Percentiles rank a stretch among this genome's conserved stretches.
These are phyloP conservation scores for Endotricha flammealis DNA, from an alignment of 2,888 invertebrate genomes.

Conservation along the genomic window DNA sequence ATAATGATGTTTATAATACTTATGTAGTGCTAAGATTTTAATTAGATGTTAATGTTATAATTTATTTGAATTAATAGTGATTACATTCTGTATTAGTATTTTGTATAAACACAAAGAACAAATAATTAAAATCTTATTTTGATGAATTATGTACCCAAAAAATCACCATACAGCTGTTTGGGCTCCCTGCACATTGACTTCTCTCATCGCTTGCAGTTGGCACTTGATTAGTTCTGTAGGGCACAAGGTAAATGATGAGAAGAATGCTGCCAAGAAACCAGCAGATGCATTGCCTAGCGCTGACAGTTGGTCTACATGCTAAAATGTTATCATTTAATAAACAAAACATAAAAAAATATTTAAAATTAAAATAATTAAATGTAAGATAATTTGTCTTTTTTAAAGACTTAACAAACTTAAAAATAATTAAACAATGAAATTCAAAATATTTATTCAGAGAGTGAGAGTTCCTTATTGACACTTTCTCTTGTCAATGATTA, in stretches of 20 bases:
- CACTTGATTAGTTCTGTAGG: conserved; percentile 99
- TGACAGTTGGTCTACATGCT: conserved; percentile 83
- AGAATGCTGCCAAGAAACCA: conserved; percentile 97
- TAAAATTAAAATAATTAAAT: too few relatives aligned
- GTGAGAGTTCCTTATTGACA: too few relatives aligned
- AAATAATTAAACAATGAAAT: too few relatives aligned
- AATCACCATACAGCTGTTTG: conserved; percentile 68
- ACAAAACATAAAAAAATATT: background rate
- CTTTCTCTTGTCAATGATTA: too few relatives aligned
- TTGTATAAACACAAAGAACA: background rate
- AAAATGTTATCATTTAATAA: conserved; percentile 30
- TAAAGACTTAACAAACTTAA: too few relatives aligned
- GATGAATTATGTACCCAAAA: conserved; percentile 49
- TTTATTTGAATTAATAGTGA: too few relatives aligned
- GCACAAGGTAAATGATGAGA: conserved; percentile 96
- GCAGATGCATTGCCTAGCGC: conserved; percentile 89
- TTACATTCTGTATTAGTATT: too few relatives aligned
- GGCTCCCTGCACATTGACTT: conserved; percentile 76
- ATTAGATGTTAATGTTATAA: conserved; percentile 7
- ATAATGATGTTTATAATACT: too few relatives aligned
- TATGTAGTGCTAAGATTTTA: conserved; percentile 3
- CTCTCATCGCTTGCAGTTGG: conserved; percentile 94
- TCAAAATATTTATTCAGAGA: too few relatives aligned
- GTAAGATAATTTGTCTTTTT: too few relatives aligned
- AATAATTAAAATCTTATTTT: conserved; percentile 6